Conservation (phyloP, 2,797 vertebrate genomes). For the Microhierax caerulescens region DNA sequence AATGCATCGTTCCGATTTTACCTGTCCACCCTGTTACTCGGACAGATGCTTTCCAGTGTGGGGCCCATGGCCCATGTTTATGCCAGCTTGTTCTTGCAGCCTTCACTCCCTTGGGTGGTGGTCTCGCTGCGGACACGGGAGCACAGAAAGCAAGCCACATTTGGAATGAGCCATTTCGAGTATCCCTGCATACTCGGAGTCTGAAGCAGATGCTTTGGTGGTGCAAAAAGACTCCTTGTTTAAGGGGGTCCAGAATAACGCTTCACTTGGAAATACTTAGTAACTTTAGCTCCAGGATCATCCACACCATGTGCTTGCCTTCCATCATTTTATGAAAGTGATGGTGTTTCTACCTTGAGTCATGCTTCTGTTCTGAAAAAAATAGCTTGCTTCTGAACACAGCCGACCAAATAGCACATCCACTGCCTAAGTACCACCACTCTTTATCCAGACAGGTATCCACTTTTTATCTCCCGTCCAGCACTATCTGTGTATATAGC, state of each 20-base stretch:
- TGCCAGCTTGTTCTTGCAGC: not conserved
- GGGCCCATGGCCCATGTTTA: accelerated
- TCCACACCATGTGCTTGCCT: not conserved
- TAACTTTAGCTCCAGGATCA: not conserved
- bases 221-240: not conserved
- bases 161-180: not conserved
- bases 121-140: not conserved
- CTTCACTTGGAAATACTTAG: not conserved
- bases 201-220: not conserved
- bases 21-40: not conserved
- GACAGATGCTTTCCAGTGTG: not conserved
- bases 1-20: not conserved
- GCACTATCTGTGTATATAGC: constrained; percentile 42
- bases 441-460: not conserved
- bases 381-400: not conserved
- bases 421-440: not conserved
- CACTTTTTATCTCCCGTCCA: constrained; percentile 47
- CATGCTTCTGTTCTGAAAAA: not conserved
- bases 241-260: not conserved
- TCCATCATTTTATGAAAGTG: not conserved
- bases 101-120: not conserved
- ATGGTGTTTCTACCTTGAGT: not conserved
- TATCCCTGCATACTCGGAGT: not conserved
- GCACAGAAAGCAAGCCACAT: not conserved
- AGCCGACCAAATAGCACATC: not conserved